These are phyloP conservation scores for Peromyscus leucopus DNA, from an alignment of 2,113 vertebrate species.

Conservation along the genomic window DNA sequence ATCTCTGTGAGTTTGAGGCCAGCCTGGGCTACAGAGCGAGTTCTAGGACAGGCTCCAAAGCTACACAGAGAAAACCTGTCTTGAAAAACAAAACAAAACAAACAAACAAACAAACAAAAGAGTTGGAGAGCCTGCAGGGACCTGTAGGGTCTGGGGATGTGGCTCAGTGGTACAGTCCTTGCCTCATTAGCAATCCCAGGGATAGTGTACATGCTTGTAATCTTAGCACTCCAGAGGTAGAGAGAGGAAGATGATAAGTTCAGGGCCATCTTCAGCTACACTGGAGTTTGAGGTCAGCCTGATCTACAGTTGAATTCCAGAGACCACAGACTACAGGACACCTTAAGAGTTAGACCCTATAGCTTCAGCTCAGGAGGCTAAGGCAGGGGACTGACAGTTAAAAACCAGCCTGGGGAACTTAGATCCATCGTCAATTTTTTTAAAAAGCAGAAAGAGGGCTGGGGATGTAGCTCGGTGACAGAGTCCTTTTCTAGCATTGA, in stretches of 20 bases:
- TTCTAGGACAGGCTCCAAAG: neutral
- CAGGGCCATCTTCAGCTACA: neutral
- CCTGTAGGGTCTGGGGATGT: neutral
- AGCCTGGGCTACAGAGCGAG: neutral
- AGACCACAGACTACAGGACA: neutral
- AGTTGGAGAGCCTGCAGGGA: too few relatives aligned
- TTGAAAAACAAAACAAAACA: neutral
- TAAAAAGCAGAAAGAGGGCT: neutral
- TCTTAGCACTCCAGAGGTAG: neutral
- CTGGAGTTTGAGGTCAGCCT: neutral
- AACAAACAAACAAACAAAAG: neutral
- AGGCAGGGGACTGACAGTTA: neutral
- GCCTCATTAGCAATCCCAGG: neutral
- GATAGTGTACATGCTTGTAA: neutral
- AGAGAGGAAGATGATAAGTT: neutral
- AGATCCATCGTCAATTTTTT: neutral
- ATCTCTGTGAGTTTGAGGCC: neutral
- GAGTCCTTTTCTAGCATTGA: neutral
- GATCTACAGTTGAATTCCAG: neutral
- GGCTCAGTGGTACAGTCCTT: neutral
- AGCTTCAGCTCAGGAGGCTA: neutral
- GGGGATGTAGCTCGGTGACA: neutral
- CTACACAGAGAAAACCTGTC: neutral
- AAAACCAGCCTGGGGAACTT: neutral
- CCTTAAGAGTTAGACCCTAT: neutral